Evolutionary conservation across 2,888 invertebrate genomes (phyloP).

Genomic region (Hylaea fasciaria): DNA sequence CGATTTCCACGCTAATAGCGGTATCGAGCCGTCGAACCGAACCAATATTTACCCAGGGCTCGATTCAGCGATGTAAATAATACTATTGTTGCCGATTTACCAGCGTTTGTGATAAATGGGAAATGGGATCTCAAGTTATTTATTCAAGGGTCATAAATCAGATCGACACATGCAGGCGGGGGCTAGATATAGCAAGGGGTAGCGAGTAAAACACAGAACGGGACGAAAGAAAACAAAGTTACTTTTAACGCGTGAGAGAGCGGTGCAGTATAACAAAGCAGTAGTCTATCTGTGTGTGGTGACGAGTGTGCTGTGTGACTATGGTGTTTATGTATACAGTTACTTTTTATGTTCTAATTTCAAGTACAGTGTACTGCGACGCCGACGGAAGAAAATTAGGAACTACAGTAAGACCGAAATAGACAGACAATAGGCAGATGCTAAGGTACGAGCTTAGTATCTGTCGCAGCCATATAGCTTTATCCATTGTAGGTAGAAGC

Average conservation of each 20-base stretch:
- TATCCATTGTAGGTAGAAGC: neutral
- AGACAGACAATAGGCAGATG: too few relatives aligned
- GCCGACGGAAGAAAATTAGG: too few relatives aligned
- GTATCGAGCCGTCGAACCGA: slow-evolving; percentile 38
- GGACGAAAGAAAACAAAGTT: slow-evolving; percentile 61
- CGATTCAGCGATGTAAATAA: slow-evolving; percentile 46
- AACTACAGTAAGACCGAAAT: too few relatives aligned
- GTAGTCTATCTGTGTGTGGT: neutral
- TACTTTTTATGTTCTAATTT: too few relatives aligned
- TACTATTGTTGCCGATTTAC: slow-evolving; percentile 39
- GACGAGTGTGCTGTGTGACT: too few relatives aligned
- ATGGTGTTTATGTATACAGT: too few relatives aligned
- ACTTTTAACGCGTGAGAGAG: slow-evolving; percentile 43
- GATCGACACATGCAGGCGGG: slow-evolving; percentile 73
- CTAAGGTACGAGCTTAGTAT: too few relatives aligned
- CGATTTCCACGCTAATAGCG: slow-evolving; percentile 52
- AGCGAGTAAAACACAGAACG: slow-evolving; percentile 48
- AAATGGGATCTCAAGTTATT: slow-evolving; percentile 60
- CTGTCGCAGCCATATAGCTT: too few relatives aligned
- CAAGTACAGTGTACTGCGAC: too few relatives aligned
- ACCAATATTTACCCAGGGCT: slow-evolving; percentile 60
- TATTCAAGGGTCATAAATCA: slow-evolving; percentile 80
- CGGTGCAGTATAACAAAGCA: neutral
- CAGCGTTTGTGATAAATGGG: slow-evolving; percentile 44
- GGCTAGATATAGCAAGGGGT: slow-evolving; percentile 47